Evolutionary conservation across 2,113 vertebrate genomes (phyloP).

Genomic region (Gavialis gangeticus): DNA sequence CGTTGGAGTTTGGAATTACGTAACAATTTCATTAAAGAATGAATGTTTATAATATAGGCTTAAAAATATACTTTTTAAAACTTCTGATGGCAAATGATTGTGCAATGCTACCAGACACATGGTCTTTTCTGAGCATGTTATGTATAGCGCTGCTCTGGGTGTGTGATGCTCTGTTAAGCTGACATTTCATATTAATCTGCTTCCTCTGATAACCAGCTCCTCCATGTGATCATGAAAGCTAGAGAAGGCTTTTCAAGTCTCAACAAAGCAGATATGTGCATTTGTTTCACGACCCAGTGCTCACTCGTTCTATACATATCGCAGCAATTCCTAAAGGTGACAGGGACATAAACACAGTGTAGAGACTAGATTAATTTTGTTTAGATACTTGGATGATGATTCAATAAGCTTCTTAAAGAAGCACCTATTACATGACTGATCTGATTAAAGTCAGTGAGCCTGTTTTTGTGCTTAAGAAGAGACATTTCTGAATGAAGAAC

Average conservation of each 20-base stretch:
- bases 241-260: neutral
- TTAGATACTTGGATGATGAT: neutral
- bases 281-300: neutral
- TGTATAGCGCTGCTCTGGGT: rapidly evolving
- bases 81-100: rapidly evolving
- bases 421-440: neutral
- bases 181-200: neutral
- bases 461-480: neutral
- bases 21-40: neutral
- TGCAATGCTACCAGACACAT: neutral
- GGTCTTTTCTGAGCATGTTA: neutral
- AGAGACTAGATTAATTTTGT: neutral
- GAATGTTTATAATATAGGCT: neutral
- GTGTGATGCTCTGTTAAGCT: neutral
- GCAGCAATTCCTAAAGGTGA: neutral
- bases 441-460: neutral
- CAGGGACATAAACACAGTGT: neutral
- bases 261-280: neutral
- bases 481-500: neutral
- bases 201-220: neutral
- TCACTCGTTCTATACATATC: neutral
- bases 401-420: neutral
- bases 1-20: neutral
- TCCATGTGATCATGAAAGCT: neutral
- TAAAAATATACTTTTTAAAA: neutral